A percentile compares a stretch with the other conserved stretches of the same genome.
phyloP scores from a whole-genome alignment of 2,888 invertebrate genomes.

The Oegoconia quadripuncta region DNA sequence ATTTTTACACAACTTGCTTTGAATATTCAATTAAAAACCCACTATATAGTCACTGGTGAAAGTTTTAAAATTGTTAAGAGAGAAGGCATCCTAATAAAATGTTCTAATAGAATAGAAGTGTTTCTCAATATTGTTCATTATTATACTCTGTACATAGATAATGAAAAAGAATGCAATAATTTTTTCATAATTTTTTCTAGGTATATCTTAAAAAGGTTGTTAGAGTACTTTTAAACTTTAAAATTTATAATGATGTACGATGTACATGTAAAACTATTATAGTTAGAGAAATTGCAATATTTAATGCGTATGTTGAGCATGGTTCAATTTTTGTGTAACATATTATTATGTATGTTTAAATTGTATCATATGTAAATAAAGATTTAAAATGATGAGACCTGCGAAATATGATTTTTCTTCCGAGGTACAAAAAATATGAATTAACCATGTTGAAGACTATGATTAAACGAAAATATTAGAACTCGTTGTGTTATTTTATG shows the following conservation, averaged over 20 bases:
- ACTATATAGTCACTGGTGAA: constrained; percentile 32
- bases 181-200: constrained; percentile 66
- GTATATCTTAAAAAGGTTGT: constrained; percentile 53
- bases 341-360: constrained; percentile 62
- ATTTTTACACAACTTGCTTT: constrained; percentile 53
- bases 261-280: constrained; percentile 71
- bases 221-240: constrained; percentile 51
- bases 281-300: constrained; percentile 68
- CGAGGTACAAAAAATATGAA: constrained; percentile 75
- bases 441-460: constrained; percentile 78
- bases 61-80: constrained; percentile 34
- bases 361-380: constrained; percentile 77
- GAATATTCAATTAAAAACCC: constrained; percentile 31
- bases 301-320: constrained; percentile 51
- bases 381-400: constrained; percentile 69
- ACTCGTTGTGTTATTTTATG: constrained; percentile 6
- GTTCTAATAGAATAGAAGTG: constrained; percentile 38
- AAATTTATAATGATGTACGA: constrained; percentile 58
- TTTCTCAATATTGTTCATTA: constrained; percentile 39
- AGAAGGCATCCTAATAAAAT: constrained; percentile 30
- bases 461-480: constrained; percentile 73
- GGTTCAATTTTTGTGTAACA: constrained; percentile 59
- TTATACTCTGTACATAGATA: constrained; percentile 55
- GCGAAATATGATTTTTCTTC: constrained; percentile 78
- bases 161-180: constrained; percentile 62